phyloP scores from a whole-genome alignment of 2,888 invertebrate genomes.

The Drosophila subquinaria region DNA sequence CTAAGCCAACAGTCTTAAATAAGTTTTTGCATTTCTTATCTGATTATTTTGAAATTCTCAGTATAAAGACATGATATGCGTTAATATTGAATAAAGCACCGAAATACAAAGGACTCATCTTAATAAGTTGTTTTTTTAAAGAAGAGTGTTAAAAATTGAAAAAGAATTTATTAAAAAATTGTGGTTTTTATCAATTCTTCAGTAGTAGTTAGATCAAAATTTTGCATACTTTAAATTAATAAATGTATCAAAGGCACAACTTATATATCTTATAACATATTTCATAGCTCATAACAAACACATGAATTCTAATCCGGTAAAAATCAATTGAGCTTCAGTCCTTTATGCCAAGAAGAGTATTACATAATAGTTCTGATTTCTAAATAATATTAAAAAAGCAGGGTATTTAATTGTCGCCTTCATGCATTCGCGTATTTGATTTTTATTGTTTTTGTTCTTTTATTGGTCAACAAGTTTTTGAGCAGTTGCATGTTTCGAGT shows the following conservation, averaged over 20 bases:
- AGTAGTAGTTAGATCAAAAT: background rate
- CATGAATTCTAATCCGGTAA: too few species aligned
- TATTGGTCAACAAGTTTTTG: slow-evolving; percentile 52
- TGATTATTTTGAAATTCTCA: background rate
- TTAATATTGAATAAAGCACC: too few species aligned
- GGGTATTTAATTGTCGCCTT: slow-evolving; percentile 14
- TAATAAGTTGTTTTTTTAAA: background rate
- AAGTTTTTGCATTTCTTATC: background rate
- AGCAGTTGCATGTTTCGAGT: slow-evolving; percentile 62
- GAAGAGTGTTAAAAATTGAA: background rate
- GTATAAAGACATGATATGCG: background rate
- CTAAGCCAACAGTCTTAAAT: background rate
- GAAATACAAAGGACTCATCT: background rate
- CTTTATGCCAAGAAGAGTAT: too few species aligned
- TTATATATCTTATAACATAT: too few species aligned
- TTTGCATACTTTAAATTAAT: background rate
- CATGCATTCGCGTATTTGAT: background rate
- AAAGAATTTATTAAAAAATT: background rate
- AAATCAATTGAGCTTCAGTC: too few species aligned
- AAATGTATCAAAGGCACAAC: too few species aligned
- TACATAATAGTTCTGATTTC: background rate
- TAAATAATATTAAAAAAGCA: background rate
- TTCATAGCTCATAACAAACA: too few species aligned
- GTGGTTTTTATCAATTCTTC: background rate
- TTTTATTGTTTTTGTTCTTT: slow-evolving; percentile 14